These are phyloP conservation scores for Plebejus melissa DNA, from an alignment of 2,888 invertebrate genomes.

Conservation along the genomic window DNA sequence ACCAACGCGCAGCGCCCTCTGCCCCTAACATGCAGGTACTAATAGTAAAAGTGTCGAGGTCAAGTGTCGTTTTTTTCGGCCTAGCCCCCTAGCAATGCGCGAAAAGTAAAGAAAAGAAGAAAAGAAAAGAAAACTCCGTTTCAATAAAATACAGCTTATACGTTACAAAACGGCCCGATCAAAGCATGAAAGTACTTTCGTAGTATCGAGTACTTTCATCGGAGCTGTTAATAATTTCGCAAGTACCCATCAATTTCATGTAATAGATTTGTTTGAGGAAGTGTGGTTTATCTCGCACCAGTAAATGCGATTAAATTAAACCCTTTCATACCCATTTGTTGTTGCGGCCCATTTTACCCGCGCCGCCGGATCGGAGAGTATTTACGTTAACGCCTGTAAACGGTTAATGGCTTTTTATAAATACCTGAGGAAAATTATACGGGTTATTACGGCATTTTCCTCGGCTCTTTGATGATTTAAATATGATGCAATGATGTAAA, in stretches of 20 bases:
- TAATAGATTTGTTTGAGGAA: constrained; percentile 21
- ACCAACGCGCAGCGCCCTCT: too few relatives aligned
- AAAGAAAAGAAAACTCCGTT: too few relatives aligned
- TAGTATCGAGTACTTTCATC: constrained; percentile 6
- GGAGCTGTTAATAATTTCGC: constrained; percentile 5
- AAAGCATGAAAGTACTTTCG: neutral
- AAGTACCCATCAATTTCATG: constrained; percentile 11
- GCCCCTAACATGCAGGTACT: too few relatives aligned
- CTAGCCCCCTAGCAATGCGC: too few relatives aligned
- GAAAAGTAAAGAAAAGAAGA: too few relatives aligned
- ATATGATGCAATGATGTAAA: too few relatives aligned
- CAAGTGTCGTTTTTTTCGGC: too few relatives aligned
- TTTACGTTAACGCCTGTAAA: constrained; percentile 22
- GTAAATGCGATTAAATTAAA: constrained; percentile 22
- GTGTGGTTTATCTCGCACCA: constrained; percentile 20
- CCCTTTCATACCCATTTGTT: constrained; percentile 38
- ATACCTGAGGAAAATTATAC: neutral
- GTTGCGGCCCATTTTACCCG: constrained; percentile 40
- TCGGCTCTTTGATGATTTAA: neutral
- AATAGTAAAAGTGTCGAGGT: too few relatives aligned
- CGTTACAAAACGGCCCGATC: neutral
- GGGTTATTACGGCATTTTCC: neutral
- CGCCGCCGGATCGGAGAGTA: constrained; percentile 37
- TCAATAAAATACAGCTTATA: neutral
- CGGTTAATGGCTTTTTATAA: constrained; percentile 14